These are phyloP conservation scores for Heteromurus nitidus DNA, from an alignment of 2,888 invertebrate species.

Conservation along the genomic window DNA sequence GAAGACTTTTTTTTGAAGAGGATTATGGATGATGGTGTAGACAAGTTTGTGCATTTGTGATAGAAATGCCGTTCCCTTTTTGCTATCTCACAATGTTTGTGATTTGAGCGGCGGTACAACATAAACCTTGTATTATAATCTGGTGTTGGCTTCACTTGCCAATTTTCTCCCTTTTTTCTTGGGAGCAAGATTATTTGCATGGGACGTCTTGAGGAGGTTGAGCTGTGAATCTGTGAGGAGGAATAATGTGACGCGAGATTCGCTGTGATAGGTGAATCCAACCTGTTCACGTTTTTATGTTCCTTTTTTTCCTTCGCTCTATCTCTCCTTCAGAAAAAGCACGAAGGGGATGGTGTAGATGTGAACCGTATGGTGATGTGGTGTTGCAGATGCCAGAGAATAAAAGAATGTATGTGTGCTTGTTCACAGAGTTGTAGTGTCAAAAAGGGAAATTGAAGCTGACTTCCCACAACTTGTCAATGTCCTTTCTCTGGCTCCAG, in stretches of 20 bases:
- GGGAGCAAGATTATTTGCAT: conserved; percentile 48
- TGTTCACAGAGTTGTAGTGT: conserved; percentile 25
- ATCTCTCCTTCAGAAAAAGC: background rate
- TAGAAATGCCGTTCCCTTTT: conserved; percentile 46
- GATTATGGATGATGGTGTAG: conserved; percentile 55
- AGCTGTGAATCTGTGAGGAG: conserved; percentile 56
- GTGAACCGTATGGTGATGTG: conserved; percentile 4
- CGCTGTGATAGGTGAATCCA: conserved; percentile 65
- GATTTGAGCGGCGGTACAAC: background rate
- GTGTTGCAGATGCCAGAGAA: too few species aligned
- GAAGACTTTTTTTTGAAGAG: conserved; percentile 30
- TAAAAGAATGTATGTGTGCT: conserved; percentile 3
- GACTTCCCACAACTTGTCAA: conserved; percentile 52
- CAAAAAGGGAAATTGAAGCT: conserved; percentile 52
- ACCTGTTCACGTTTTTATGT: conserved; percentile 44
- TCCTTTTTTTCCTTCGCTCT: background rate
- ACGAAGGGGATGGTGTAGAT: conserved; percentile 36
- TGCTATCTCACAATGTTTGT: conserved; percentile 26
- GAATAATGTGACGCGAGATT: conserved; percentile 55
- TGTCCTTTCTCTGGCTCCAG: conserved; percentile 40
- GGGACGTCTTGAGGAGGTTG: conserved; percentile 57
- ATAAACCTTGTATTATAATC: background rate
- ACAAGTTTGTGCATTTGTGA: conserved; percentile 48
- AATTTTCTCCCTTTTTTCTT: conserved; percentile 47
- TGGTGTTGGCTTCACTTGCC: conserved; percentile 39